Evolutionary conservation across 2,888 invertebrate species (phyloP), one percentile per base, ranked within the genome.

Genomic region (Ormyrus nitidulus): DNA sequence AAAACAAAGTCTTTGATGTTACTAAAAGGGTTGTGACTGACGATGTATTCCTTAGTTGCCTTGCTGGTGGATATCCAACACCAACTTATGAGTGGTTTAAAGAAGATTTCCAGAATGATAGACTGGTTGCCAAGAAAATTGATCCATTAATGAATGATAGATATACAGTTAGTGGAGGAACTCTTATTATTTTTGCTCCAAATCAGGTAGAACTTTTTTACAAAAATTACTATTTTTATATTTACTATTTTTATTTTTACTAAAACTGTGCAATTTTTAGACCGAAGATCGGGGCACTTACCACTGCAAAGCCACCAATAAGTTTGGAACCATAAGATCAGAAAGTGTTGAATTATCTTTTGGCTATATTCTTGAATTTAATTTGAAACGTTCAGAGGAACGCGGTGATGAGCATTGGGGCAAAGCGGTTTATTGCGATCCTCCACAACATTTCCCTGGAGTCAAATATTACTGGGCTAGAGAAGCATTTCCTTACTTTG

Each of bases 401-500:
- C 93, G 93, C 82, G 97, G 97, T 7, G 95, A 96, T 85, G 95
- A 97, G 90, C 97, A 97, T 91, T 98, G 97, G 97, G 98, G 98
- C 54, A 98, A 97, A 92, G 95, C 96, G 0, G 94, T 98, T 84
- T 96, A 95, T 84, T 98, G 98, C 91, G 97, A 98, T 92, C 96
- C 98, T 11, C 98, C 98, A 0, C 96, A 96, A 84, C 96, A 96
- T 92, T 98, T 95, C 90, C 97, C 98, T 7, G 93, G 94, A 76
- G 96, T 98, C 0, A 95, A 95, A 84, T 98, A 96, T 90, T 95
- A 97, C 84, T 99, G 98, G 98, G 95, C 96, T 9, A 94, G 98
- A 82, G 95, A 96, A 87, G 95, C 93, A 86, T 97, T 98, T 85
- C 96, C 96, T 0, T 97, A 97, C 90, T 96, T 98, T 85, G 97